A percentile compares a stretch with the other conserved stretches of the same genome.
These are phyloP conservation scores for Chouioia cunea DNA, from an alignment of 2,888 invertebrate species.

Conservation along the genomic window DNA sequence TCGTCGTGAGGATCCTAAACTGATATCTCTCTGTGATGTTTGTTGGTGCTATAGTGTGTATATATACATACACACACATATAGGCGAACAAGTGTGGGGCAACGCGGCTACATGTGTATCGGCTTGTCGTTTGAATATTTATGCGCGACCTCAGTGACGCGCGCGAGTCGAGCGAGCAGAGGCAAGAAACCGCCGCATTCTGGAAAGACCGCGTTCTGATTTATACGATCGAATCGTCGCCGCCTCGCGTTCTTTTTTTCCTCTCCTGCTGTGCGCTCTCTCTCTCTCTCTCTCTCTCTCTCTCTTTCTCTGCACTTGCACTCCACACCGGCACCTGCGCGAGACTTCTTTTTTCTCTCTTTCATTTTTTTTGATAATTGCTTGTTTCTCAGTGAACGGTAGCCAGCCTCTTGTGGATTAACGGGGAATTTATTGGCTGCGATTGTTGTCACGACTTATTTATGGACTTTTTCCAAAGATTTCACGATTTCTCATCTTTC, in stretches of 20 bases:
- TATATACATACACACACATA: too few species aligned
- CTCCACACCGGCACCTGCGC: too few species aligned
- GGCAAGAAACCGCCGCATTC: conserved; percentile 58
- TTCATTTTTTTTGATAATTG: conserved; percentile 16
- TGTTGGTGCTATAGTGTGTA: too few species aligned
- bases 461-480: neutral
- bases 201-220: conserved; percentile 60
- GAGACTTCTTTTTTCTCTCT: neutral
- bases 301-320: conserved; percentile 17
- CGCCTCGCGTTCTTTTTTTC: conserved; percentile 18
- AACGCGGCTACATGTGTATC: conserved; percentile 57
- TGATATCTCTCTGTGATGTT: too few species aligned
- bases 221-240: conserved; percentile 58
- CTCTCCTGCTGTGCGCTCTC: conserved; percentile 26
- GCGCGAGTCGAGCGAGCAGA: conserved; percentile 24
- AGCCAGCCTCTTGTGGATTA: conserved; percentile 12
- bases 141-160: conserved; percentile 58
- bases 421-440: conserved; percentile 7
- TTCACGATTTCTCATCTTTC: too few species aligned
- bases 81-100: neutral
- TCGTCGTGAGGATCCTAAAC: too few species aligned
- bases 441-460: conserved; percentile 34
- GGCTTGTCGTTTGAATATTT: conserved; percentile 62
- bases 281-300: conserved; percentile 25
- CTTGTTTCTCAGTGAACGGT: neutral